A percentile compares a stretch with the other conserved stretches of the same genome.
Evolutionary conservation across 2,888 invertebrate genomes (phyloP).

Genomic region (Lasioglossum zephyrum): DNA sequence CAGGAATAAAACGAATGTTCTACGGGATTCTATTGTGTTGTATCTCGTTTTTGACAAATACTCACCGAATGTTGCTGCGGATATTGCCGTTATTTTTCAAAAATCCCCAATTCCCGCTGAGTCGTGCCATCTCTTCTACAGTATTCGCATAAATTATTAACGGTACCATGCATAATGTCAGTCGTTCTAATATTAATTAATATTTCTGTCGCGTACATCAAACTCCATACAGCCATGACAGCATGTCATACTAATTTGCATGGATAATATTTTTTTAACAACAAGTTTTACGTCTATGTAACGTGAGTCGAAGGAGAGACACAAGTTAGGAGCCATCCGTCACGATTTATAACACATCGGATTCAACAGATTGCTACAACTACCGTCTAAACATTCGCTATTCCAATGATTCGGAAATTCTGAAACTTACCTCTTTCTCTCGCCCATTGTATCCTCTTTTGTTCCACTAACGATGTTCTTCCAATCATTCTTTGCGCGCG

Average conservation of each 20-base stretch:
- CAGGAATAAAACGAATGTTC: background rate
- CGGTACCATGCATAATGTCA: background rate
- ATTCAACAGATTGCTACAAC: background rate
- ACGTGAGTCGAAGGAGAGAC: too few species aligned
- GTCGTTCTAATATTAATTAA: background rate
- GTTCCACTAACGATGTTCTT: slow-evolving; percentile 90
- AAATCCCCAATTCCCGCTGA: slow-evolving; percentile 91
- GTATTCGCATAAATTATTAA: slow-evolving; percentile 43
- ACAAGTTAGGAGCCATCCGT: background rate
- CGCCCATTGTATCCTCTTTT: slow-evolving; percentile 97
- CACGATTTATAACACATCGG: background rate
- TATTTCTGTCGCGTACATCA: background rate
- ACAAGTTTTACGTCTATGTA: background rate
- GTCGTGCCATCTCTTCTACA: slow-evolving; percentile 92
- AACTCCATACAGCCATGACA: background rate
- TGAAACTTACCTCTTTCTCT: slow-evolving; percentile 91
- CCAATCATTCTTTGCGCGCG: slow-evolving; percentile 64
- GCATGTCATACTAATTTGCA: background rate
- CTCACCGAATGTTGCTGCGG: slow-evolving; percentile 77
- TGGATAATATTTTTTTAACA: background rate
- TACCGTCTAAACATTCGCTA: background rate
- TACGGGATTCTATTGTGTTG: background rate
- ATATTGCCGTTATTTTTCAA: slow-evolving; percentile 82
- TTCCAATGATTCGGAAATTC: slow-evolving; percentile 18
- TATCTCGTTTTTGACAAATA: background rate